A percentile compares a stretch with the other conserved stretches of the same genome.
Conservation (phyloP, 2,113 vertebrate genomes). For the Pipra filicauda region DNA sequence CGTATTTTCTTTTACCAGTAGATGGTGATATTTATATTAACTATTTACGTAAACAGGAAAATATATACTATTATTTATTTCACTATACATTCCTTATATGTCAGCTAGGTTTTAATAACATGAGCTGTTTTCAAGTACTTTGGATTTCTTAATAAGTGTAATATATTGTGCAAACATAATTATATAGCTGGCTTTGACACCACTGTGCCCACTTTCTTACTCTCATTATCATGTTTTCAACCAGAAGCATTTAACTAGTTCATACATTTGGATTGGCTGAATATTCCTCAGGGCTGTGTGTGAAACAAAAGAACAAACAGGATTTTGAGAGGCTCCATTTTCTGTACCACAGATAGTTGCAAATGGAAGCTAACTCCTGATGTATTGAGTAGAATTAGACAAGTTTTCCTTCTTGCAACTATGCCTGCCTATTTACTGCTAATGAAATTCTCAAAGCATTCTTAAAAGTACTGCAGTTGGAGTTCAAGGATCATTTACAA, state of each 20-base stretch:
- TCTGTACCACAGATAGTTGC: not conserved
- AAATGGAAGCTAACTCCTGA: not conserved
- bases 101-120: not conserved
- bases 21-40: conserved; percentile 53
- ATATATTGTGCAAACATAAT: not conserved
- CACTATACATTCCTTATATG: not conserved
- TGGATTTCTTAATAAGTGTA: not conserved
- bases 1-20: conserved; percentile 33
- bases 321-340: not conserved
- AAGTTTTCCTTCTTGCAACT: not conserved
- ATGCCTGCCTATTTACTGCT: not conserved
- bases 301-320: not conserved
- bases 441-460: not conserved
- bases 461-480: not conserved
- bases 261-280: not conserved
- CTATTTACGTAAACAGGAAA: not conserved
- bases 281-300: not conserved
- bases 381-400: not conserved
- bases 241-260: not conserved
- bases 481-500: not conserved
- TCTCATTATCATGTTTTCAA: not conserved
- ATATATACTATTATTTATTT: not conserved
- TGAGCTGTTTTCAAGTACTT: not conserved
- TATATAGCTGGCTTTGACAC: not conserved
- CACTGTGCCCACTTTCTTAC: not conserved